phyloP scores from a whole-genome alignment of 92 coral and sea anemone genomes.

The Umimayanthus kanabou region DNA sequence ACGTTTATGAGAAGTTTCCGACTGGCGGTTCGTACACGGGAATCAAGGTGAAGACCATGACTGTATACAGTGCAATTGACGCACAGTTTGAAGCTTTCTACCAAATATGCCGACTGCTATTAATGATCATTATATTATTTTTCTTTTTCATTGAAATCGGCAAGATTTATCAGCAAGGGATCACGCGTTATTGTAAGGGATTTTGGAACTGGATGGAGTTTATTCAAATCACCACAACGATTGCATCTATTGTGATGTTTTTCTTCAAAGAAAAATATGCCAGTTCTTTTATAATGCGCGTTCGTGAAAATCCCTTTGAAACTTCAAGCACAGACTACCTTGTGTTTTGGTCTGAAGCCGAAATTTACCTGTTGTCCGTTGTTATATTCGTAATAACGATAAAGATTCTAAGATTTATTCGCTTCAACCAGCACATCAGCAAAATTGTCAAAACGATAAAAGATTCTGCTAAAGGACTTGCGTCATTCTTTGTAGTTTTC shows the following conservation, averaged over 20 bases:
- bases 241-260: constrained; percentile 73
- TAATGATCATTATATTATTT: constrained; percentile 69
- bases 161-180: constrained; percentile 70
- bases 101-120: constrained; percentile 75
- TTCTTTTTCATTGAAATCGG: constrained; percentile 79
- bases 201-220: constrained; percentile 90
- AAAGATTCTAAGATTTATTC: constrained; percentile 73
- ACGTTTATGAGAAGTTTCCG: constrained; percentile 63
- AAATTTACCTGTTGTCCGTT: constrained; percentile 71
- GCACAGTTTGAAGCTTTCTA: constrained; percentile 59
- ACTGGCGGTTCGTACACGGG: constrained; percentile 66
- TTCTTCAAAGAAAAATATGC: constrained; percentile 78
- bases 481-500: constrained; percentile 75
- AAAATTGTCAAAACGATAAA: constrained; percentile 68
- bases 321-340: constrained; percentile 79
- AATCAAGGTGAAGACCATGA: constrained; percentile 64
- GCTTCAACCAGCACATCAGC: constrained; percentile 69
- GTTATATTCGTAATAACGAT: constrained; percentile 79
- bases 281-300: constrained; percentile 65
- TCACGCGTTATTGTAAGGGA: constrained; percentile 48
- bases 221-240: constrained; percentile 64
- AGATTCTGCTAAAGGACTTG: constrained; percentile 59
- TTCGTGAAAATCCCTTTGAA: constrained; percentile 78
- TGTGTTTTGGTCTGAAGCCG: constrained; percentile 72
- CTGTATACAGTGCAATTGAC: constrained; percentile 67